Evolutionary conservation across 2,888 invertebrate genomes (phyloP).

Genomic region (Drosophila quinaria): DNA sequence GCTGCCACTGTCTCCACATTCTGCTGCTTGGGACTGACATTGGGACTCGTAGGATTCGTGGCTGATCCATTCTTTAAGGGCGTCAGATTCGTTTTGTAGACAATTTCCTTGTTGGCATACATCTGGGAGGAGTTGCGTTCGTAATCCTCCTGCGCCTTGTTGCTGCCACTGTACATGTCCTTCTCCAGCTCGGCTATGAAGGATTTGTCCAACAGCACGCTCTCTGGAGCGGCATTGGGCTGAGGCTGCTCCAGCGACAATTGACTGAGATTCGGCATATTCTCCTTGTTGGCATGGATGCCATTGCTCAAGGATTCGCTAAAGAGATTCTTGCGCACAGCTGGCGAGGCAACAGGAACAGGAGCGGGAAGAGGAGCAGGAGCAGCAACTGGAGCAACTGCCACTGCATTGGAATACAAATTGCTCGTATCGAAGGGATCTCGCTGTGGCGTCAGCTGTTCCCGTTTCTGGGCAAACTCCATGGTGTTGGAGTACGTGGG

Average conservation of each 20-base stretch:
- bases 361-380: constrained; percentile 9
- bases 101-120: constrained; percentile 82
- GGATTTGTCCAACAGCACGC: constrained; percentile 87
- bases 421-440: constrained; percentile 90
- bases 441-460: constrained; percentile 29
- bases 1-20: constrained; percentile 72
- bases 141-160: constrained; percentile 83
- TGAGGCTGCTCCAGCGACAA: constrained; percentile 74
- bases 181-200: constrained; percentile 90
- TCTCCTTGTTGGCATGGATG: constrained; percentile 77
- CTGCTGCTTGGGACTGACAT: constrained; percentile 74
- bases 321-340: constrained; percentile 80
- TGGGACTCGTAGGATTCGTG: constrained; percentile 71
- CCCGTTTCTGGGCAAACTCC: constrained; percentile 77
- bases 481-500: constrained; percentile 87
- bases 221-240: constrained; percentile 54
- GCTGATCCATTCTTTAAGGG: constrained; percentile 72
- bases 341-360: constrained; percentile 49
- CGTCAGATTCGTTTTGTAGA: constrained; percentile 83
- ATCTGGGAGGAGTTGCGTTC: constrained; percentile 84
- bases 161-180: constrained; percentile 86
- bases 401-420: constrained; percentile 18
- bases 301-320: constrained; percentile 29
- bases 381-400: constrained; percentile 3
- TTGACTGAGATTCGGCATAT: constrained; percentile 82